These are phyloP conservation scores for Corvus moneduloides DNA, from an alignment of 2,113 vertebrate species.

Conservation along the genomic window DNA sequence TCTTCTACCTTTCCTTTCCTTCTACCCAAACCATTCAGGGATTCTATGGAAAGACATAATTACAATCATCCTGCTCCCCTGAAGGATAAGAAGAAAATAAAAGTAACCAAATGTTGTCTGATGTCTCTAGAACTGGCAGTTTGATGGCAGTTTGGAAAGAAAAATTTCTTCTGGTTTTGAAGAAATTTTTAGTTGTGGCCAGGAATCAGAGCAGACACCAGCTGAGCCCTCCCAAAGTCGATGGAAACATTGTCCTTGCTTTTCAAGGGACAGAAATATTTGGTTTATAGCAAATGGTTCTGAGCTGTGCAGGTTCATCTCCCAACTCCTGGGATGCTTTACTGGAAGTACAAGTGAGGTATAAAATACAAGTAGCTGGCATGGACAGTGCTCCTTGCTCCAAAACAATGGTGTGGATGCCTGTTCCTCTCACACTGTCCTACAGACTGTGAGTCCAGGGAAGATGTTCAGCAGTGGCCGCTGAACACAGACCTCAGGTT, in stretches of 20 bases:
- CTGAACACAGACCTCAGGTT: background rate
- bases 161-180: background rate
- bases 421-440: background rate
- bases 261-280: background rate
- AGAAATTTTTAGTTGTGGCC: background rate
- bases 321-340: background rate
- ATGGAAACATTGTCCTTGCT: background rate
- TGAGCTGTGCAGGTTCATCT: background rate
- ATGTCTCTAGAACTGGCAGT: accelerated
- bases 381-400: background rate
- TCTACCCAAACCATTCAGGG: background rate
- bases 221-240: accelerated
- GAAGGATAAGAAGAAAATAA: background rate
- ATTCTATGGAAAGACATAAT: background rate
- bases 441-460: background rate
- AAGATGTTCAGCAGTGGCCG: accelerated
- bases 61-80: accelerated
- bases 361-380: accelerated
- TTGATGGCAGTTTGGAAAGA: background rate
- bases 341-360: background rate
- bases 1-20: background rate
- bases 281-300: background rate
- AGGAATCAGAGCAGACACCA: background rate
- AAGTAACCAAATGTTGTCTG: background rate
- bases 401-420: accelerated